phyloP scores from a whole-genome alignment of 2,888 invertebrate species.

The Stenichneumon culpator region DNA sequence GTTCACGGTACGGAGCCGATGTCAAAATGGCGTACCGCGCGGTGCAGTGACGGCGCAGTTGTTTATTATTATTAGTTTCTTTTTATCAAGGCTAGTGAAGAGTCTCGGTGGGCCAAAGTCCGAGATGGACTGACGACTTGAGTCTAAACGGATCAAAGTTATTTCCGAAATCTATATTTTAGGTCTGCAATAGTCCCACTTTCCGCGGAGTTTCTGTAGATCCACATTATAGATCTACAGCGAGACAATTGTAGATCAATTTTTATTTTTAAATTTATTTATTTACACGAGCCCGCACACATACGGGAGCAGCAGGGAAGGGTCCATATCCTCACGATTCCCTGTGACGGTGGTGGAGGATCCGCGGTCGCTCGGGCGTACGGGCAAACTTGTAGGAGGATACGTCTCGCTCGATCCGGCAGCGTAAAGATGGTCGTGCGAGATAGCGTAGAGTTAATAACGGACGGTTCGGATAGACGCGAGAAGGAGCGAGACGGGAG shows the following conservation, averaged over 20 bases:
- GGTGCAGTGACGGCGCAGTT: conserved; percentile 47
- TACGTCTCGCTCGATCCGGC: conserved; percentile 80
- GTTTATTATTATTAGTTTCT: not conserved
- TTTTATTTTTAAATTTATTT: not conserved
- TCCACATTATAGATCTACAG: not conserved
- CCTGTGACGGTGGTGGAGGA: conserved; percentile 41
- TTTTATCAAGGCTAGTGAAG: not conserved
- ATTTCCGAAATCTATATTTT: not conserved
- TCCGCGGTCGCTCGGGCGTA: conserved; percentile 30
- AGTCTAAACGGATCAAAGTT: not conserved
- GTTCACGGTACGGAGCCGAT: conserved; percentile 53
- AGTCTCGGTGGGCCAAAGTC: not conserved
- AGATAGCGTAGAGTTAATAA: conserved; percentile 83
- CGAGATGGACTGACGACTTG: not conserved
- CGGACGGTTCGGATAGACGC: conserved; percentile 80
- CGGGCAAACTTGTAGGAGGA: conserved; percentile 44
- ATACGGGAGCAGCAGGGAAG: conserved; percentile 21
- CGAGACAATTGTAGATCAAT: not conserved
- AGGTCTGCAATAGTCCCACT: not conserved
- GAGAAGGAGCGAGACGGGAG: conserved; percentile 57
- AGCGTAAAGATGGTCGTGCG: conserved; percentile 82
- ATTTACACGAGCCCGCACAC: not conserved
- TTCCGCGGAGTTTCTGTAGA: not conserved
- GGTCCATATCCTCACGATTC: conserved; percentile 41
- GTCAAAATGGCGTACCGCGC: conserved; percentile 74